Percentiles rank a stretch among this genome's conserved stretches.
phyloP scores from a whole-genome alignment of 2,797 vertebrate genomes.

The Gymnoscopelus braueri region DNA sequence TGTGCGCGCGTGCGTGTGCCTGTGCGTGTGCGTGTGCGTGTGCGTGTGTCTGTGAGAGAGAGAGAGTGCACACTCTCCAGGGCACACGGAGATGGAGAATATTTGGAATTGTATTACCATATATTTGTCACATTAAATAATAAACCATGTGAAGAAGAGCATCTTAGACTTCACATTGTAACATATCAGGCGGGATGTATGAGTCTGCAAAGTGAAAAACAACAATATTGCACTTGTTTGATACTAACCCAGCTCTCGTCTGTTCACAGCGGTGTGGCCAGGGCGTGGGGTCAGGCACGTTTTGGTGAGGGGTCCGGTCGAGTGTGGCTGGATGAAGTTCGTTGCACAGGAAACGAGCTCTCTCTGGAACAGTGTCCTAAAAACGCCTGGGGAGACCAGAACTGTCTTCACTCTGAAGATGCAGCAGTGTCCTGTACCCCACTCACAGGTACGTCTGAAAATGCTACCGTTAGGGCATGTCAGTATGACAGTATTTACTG shows the following conservation, averaged over 20 bases:
- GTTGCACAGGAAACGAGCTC: slow-evolving; percentile 95
- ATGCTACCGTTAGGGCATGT: neutral
- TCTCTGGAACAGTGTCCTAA: slow-evolving; percentile 93
- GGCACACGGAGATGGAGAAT: neutral
- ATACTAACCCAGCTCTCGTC: neutral
- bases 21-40: too few species aligned
- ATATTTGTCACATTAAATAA: neutral
- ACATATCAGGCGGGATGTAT: too few species aligned
- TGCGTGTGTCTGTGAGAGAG: too few species aligned
- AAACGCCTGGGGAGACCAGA: slow-evolving; percentile 91
- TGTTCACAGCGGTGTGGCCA: slow-evolving; percentile 85
- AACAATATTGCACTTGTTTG: too few species aligned
- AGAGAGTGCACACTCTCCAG: neutral
- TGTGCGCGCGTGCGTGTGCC: too few species aligned
- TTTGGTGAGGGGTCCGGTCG: slow-evolving; percentile 91
- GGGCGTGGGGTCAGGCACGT: slow-evolving; percentile 88
- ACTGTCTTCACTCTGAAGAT: slow-evolving; percentile 94
- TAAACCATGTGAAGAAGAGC: too few species aligned
- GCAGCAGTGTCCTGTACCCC: slow-evolving; percentile 93
- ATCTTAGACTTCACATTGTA: too few species aligned
- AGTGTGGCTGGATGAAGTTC: slow-evolving; percentile 91
- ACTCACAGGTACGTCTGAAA: slow-evolving; percentile 82
- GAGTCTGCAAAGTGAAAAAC: too few species aligned
- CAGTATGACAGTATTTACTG: too few species aligned
- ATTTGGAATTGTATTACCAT: neutral